Evolutionary conservation across 2,113 vertebrate genomes (phyloP).

Genomic region (Potamarius usumacintae): DNA sequence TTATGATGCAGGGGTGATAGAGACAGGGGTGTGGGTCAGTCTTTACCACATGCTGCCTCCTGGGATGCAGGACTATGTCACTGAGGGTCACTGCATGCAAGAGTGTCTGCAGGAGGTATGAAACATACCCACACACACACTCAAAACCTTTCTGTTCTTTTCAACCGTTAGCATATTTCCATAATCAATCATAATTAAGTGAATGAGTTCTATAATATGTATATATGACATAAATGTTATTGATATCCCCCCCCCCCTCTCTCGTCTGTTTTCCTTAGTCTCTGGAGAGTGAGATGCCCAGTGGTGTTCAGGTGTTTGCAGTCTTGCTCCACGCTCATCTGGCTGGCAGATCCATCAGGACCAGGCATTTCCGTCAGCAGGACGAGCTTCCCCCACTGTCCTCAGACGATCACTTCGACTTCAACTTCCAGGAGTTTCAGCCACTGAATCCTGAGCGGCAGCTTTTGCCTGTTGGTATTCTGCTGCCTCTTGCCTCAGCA

Average conservation of each 20-base stretch:
- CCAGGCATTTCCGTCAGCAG: slow-evolving; percentile 79
- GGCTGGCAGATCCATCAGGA: slow-evolving; percentile 78
- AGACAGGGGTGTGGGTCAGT: slow-evolving; percentile 88
- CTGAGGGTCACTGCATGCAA: slow-evolving; percentile 84
- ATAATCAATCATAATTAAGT: not conserved
- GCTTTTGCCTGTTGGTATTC: slow-evolving; percentile 75
- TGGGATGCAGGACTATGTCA: slow-evolving; percentile 79
- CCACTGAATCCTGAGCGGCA: slow-evolving; percentile 80
- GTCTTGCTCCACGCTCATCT: slow-evolving; percentile 85
- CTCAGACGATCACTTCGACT: slow-evolving; percentile 83
- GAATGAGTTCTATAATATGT: not conserved
- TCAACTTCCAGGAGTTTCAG: slow-evolving; percentile 90
- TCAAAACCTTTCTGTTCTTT: not conserved
- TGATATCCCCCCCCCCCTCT: not conserved
- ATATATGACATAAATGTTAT: not conserved
- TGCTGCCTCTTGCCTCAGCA: not conserved
- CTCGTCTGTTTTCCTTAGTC: slow-evolving; percentile 65
- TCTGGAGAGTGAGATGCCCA: slow-evolving; percentile 77
- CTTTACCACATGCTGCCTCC: slow-evolving; percentile 88
- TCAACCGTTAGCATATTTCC: not conserved
- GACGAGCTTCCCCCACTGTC: slow-evolving; percentile 78
- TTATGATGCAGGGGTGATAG: slow-evolving; percentile 84
- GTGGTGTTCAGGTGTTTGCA: slow-evolving; percentile 80
- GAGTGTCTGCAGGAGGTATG: slow-evolving; percentile 86
- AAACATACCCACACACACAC: not conserved